Percentiles rank a stretch among this genome's conserved stretches.
Evolutionary conservation across 2,113 vertebrate genomes (phyloP).

Genomic region (Panthera uncia): DNA sequence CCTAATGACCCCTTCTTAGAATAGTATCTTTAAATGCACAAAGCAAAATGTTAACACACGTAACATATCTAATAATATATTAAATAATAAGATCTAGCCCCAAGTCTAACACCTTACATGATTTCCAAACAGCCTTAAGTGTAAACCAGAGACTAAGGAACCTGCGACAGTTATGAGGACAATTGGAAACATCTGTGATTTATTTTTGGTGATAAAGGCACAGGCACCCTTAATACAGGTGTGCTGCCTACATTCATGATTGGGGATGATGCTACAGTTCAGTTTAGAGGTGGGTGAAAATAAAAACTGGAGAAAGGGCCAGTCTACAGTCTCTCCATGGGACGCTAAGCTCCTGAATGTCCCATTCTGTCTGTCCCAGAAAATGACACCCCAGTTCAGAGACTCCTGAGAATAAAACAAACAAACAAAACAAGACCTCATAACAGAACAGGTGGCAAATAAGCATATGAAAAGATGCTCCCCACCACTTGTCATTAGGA

Average conservation of each 20-base stretch:
- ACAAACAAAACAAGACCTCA: background rate
- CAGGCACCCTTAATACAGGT: background rate
- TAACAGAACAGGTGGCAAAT: background rate
- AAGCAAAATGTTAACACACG: background rate
- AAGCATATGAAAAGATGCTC: background rate
- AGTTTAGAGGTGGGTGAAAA: background rate
- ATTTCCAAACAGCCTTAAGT: background rate
- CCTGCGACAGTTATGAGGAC: background rate
- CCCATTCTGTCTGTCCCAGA: no score
- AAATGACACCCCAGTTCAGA: background rate
- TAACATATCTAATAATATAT: background rate
- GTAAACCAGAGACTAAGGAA: background rate
- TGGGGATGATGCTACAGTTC: background rate
- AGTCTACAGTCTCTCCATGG: no score
- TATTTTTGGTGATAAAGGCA: background rate
- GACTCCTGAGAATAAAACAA: background rate
- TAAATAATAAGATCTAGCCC: background rate
- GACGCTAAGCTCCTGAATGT: no score
- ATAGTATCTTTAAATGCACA: background rate
- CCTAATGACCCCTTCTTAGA: background rate
- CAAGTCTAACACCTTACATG: background rate
- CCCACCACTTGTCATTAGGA: background rate
- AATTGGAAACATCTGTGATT: background rate
- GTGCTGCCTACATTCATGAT: background rate
- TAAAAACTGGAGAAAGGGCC: no score